Conservation (phyloP, 2,797 vertebrate genomes). For the Sus cebifrons region DNA sequence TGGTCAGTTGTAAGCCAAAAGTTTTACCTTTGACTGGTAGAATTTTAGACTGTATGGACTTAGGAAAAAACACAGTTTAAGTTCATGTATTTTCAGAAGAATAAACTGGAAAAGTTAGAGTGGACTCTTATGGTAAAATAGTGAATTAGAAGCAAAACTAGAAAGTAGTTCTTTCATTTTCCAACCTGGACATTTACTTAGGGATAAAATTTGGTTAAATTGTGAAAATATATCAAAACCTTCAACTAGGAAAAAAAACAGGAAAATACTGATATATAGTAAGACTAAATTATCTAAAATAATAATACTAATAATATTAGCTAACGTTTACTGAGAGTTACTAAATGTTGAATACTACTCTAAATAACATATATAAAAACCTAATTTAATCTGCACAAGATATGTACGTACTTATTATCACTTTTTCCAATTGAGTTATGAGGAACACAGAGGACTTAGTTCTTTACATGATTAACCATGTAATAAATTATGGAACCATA, state of each 20-base stretch:
- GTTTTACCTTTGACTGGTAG: not conserved
- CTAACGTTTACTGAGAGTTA: not conserved
- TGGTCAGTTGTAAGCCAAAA: not conserved
- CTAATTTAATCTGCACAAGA: not conserved
- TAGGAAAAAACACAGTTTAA: not conserved
- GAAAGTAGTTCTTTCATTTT: not conserved
- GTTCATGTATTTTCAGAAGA: not conserved
- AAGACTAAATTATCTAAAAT: constrained; percentile 1
- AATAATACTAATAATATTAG: not conserved
- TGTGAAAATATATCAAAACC: not conserved
- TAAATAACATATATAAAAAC: not conserved
- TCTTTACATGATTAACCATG: not conserved
- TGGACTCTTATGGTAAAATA: not conserved
- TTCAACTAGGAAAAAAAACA: not conserved
- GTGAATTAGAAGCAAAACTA: constrained; percentile 21
- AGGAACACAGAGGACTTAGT: not conserved
- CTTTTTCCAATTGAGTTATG: not conserved
- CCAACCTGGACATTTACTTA: not conserved
- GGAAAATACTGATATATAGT: not conserved
- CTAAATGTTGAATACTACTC: not conserved
- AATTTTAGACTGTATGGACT: not conserved
- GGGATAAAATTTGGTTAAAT: not conserved
- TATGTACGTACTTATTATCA: not conserved
- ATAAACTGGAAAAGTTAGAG: not conserved
- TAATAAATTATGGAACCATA: not conserved